Conservation (phyloP, 2,113 vertebrate genomes). For the Daboia siamensis region DNA sequence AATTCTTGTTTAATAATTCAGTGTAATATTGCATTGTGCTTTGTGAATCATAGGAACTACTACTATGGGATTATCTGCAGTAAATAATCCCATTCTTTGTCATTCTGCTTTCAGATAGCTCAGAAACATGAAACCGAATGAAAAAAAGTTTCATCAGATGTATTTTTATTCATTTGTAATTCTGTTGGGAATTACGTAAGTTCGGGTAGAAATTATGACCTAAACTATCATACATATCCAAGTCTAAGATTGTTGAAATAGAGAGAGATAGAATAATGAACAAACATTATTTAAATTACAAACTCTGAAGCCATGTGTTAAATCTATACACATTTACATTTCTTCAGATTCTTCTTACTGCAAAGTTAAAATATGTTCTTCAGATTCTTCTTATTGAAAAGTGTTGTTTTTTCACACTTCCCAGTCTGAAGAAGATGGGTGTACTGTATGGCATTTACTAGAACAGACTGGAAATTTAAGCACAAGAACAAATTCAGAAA, state of each 20-base stretch:
- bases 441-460: neutral
- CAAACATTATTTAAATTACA: neutral
- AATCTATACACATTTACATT: neutral
- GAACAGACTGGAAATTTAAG: neutral
- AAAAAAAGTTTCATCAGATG: neutral
- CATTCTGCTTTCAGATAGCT: neutral
- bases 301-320: neutral
- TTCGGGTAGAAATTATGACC: neutral
- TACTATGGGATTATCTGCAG: neutral
- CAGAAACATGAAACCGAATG: neutral
- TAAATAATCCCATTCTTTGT: neutral
- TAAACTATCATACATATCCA: neutral
- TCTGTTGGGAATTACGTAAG: neutral
- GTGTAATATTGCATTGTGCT: neutral
- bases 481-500: neutral
- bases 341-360: neutral
- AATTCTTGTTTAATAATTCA: neutral
- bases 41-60: neutral
- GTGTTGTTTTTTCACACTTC: conserved; percentile 5
- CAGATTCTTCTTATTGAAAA: neutral
- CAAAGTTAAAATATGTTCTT: neutral
- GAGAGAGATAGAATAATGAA: neutral
- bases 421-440: neutral
- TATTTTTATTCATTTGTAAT: neutral
- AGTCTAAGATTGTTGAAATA: neutral